A percentile compares a stretch with the other conserved stretches of the same genome.
phyloP scores from a whole-genome alignment of 2,113 vertebrate species.

The Ptyas mucosa region DNA sequence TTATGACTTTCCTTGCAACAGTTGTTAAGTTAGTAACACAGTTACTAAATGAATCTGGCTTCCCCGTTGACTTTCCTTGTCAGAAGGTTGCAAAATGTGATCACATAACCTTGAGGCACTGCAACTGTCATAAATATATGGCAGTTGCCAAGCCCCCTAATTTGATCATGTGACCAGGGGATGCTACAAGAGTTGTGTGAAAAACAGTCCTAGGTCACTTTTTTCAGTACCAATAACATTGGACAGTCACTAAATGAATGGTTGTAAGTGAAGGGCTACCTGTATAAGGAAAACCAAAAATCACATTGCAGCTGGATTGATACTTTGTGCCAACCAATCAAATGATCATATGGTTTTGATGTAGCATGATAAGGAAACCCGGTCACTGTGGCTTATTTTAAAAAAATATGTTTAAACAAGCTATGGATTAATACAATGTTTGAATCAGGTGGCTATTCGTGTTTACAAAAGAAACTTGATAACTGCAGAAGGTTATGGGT shows the following conservation, averaged over 20 bases:
- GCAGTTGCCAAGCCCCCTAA: background rate
- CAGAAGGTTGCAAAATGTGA: background rate
- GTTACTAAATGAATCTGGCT: background rate
- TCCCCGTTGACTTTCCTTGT: background rate
- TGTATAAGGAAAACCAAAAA: background rate
- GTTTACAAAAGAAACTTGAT: background rate
- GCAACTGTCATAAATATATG: background rate
- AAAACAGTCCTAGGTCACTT: background rate
- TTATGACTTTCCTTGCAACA: background rate
- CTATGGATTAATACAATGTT: background rate
- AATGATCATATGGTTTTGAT: background rate
- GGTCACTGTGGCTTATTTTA: background rate
- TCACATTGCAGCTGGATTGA: background rate
- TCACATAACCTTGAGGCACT: background rate
- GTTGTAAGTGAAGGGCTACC: background rate
- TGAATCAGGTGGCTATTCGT: background rate
- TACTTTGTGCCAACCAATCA: background rate
- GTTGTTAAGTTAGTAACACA: background rate
- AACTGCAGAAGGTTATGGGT: background rate
- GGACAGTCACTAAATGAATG: background rate
- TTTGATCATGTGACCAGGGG: background rate
- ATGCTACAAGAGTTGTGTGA: background rate
- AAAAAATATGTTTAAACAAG: background rate
- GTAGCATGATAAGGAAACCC: background rate
- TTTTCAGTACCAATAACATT: background rate